phyloP scores from a whole-genome alignment of 2,888 invertebrate genomes.

The Hesperia comma region DNA sequence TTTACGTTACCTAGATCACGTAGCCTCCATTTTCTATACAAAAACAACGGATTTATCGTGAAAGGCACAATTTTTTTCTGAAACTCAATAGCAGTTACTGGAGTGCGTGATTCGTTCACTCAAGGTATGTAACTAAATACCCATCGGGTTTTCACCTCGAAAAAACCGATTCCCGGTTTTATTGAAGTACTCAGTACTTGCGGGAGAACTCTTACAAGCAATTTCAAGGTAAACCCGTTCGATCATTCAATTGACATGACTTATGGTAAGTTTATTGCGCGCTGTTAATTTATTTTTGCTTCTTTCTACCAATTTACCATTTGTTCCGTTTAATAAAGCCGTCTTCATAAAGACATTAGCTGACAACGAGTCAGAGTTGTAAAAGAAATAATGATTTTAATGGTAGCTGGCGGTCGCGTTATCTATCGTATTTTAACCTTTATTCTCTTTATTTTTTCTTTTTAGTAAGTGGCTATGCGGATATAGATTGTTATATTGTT shows the following conservation, averaged over 20 bases:
- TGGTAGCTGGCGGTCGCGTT: neutral
- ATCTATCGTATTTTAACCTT: neutral
- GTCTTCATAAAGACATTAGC: slow-evolving; percentile 1
- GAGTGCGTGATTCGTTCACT: slow-evolving; percentile 41
- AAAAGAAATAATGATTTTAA: slow-evolving; percentile 1
- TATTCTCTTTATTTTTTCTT: neutral
- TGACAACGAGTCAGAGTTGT: neutral
- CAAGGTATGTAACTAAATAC: slow-evolving; percentile 41
- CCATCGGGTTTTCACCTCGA: slow-evolving; percentile 22
- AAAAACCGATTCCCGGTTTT: slow-evolving; percentile 28
- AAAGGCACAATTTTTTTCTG: slow-evolving; percentile 7
- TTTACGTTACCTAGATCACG: neutral
- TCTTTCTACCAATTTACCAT: slow-evolving; percentile 4
- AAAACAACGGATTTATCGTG: neutral
- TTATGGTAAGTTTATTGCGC: slow-evolving; percentile 3
- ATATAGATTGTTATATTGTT: no score
- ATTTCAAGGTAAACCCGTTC: slow-evolving; percentile 16
- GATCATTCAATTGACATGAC: slow-evolving; percentile 13
- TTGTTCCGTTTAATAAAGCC: neutral
- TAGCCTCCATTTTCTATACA: neutral
- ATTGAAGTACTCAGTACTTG: slow-evolving; percentile 13
- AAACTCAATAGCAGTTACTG: slow-evolving; percentile 24
- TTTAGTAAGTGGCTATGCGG: no score
- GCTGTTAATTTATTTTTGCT: slow-evolving; percentile 3
- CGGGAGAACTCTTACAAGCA: slow-evolving; percentile 31